Evolutionary conservation across 2,113 vertebrate species (phyloP), one percentile per base, ranked within the genome.

Genomic region (Canis aureus): DNA sequence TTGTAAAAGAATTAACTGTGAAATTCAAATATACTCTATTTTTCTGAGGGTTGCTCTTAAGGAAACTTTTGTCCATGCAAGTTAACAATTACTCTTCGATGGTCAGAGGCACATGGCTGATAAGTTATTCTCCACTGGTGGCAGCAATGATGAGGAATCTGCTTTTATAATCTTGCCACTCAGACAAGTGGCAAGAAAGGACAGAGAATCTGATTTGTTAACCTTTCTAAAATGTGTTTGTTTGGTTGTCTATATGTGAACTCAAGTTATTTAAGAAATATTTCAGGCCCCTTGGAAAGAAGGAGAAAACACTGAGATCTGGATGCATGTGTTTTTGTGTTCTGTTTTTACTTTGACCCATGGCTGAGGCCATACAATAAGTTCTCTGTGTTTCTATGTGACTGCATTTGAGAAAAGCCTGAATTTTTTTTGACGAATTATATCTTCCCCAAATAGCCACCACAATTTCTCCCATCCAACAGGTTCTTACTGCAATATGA

Each of bases 241-340:
- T 8, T 29, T 84, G 23, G 32, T 43, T 64, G 60, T 80, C n/a
- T 60, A 12, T 82, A 64, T 80, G 25, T 96, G 64, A 76, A 78
- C 19, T 55, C 12, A 80, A 73, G 64, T 85, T 69, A 25, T 89
- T 85, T 94, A 85, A 91, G 71, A 84, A 95, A 67, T 22, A 15
- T 89, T 81, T 89, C 23, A 49, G 32, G 81, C 17, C 8, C 27
- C 22, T 49, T 82, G 8, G 38, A 73, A 57, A 73, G 55, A 43
- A 66, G 57, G 43, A 85, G 62, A 81, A 89, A 11, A 66, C 74
- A 80, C 8, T 38, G 29, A 51, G 25, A 85, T 60, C 35, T 43
- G 13, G 59, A 35, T 8, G 71, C 73, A 16, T 64, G 22, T 83
- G 13, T 84, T 79, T 90, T 51, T 76, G 51, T 62, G 49, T 64